Base-by-base conservation (phyloP, 2,113 vertebrate genomes). In the Stigmatopora nigra region DNA sequence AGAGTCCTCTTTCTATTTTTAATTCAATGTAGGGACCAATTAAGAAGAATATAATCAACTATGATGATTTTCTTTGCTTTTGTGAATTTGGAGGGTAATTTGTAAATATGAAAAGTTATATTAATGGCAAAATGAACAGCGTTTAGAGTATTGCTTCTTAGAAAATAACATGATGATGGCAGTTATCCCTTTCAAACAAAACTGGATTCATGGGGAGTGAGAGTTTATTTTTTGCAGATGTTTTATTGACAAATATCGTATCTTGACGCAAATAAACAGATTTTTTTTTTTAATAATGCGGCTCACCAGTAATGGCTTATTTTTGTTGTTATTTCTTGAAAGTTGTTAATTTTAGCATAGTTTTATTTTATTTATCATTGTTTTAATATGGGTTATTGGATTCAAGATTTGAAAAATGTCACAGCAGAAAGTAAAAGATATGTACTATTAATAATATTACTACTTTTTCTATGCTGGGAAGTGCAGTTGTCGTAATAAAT, bases 231-330 rank as follows among this genome's bases (percentile, higher is more conserved):
- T 89, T 89, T 91, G 80, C 85, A 87, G 73, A 86, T 82, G 87
- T 89, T 90, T 89, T 89, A 89, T 88, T 84, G 83, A 90, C 86
- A 86, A 79, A 83, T 85, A 78, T 82, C 71, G 81, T 87, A 70
- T 87, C 83, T 81, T 78, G 75, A 84, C 73, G 78, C 69, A 89
- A 84, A 87, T 84, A 84, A 88, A 77, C 64, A 81, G 72, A 85
- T 45, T 55, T 89, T 90, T 89, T 89, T 88, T 31, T 31, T 41
- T 3, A 41, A 79, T 87, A 83, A 86, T 75, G 81, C 36, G 56
- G 47, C 44, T 72, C 64, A 38, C 36, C 70, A 59, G 67, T 72
- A 25, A 22, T 14, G 31, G 44, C 22, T 67, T 76, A 77, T 69
- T 51, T 66, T 73, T 62, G 36, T 64, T 22, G 35, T 31, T 7